phyloP scores from a whole-genome alignment of 1,140 invertebrate species.

The Lordiphosa collinella region DNA sequence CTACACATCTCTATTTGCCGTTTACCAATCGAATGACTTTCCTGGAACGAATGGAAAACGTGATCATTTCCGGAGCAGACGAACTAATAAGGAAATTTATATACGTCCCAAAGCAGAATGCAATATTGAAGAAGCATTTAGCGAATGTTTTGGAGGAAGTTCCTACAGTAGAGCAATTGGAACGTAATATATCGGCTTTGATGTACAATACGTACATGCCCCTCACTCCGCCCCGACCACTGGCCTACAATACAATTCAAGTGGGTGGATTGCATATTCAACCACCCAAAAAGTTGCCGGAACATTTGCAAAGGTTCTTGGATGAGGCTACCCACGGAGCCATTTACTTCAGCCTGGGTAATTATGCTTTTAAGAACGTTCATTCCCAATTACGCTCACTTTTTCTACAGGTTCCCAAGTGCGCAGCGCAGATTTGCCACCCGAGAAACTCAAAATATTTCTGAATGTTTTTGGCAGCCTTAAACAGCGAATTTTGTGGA shows the following conservation, averaged over 20 bases:
- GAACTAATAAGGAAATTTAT: slow-evolving; percentile 38
- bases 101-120: slow-evolving; percentile 65
- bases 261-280: too few relatives aligned
- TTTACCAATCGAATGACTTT: slow-evolving; percentile 71
- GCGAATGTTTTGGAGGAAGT: slow-evolving; percentile 27
- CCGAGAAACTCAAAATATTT: slow-evolving; percentile 80
- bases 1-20: slow-evolving; percentile 54
- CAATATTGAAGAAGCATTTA: slow-evolving; percentile 62
- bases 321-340: slow-evolving; percentile 77
- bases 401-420: slow-evolving; percentile 56
- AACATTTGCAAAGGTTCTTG: too few relatives aligned
- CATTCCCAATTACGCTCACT: not conserved
- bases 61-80: slow-evolving; percentile 29
- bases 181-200: slow-evolving; percentile 60
- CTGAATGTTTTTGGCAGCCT: slow-evolving; percentile 80
- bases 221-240: slow-evolving; percentile 77
- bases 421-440: slow-evolving; percentile 70
- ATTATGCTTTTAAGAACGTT: not conserved
- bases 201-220: slow-evolving; percentile 81
- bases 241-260: too few relatives aligned
- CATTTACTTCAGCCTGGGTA: slow-evolving; percentile 82
- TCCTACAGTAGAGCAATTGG: slow-evolving; percentile 76
- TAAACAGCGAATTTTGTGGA: slow-evolving; percentile 83
- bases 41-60: slow-evolving; percentile 71
- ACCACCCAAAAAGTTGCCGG: too few relatives aligned